Conservation (phyloP, 1,140 invertebrate species). For the Cotesia glomerata region DNA sequence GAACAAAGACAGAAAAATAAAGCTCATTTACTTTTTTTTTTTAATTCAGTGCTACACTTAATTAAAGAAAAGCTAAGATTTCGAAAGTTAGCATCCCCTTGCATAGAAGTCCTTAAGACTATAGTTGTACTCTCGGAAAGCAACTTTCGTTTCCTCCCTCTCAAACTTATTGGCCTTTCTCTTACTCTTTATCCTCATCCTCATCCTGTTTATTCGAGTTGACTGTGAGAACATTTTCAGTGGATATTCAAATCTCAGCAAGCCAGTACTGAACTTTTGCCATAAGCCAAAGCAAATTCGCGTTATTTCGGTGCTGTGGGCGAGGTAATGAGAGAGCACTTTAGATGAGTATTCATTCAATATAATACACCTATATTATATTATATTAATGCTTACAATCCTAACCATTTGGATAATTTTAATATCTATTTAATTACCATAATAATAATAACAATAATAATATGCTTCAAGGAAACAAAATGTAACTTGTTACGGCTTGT, state of each 20-base stretch:
- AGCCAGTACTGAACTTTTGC: slow-evolving; percentile 2
- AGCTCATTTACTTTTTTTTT: too few species aligned
- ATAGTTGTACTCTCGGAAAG: too few species aligned
- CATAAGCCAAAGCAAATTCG: slow-evolving; percentile 15
- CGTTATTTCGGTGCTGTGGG: slow-evolving; percentile 13
- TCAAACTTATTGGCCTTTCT: background rate
- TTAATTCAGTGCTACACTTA: too few species aligned
- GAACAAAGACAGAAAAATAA: too few species aligned
- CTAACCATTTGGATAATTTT: too few species aligned
- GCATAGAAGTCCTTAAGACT: too few species aligned
- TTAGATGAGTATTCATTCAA: slow-evolving; percentile 11
- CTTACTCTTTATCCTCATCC: background rate
- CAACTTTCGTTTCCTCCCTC: background rate
- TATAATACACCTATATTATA: background rate
- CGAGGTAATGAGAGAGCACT: slow-evolving; percentile 9
- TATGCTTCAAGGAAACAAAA: background rate
- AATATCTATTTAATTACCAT: too few species aligned
- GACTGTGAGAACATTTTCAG: slow-evolving; percentile 3
- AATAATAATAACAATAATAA: background rate
- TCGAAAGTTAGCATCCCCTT: too few species aligned
- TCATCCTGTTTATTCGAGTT: slow-evolving; percentile 5
- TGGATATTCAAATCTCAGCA: slow-evolving; percentile 13
- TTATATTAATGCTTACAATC: background rate
- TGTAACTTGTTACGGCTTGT: background rate
- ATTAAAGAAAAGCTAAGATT: too few species aligned